Evolutionary conservation across 2,888 invertebrate species (phyloP), one percentile per base, ranked within the genome.

Genomic region (Aphodius granarius): DNA sequence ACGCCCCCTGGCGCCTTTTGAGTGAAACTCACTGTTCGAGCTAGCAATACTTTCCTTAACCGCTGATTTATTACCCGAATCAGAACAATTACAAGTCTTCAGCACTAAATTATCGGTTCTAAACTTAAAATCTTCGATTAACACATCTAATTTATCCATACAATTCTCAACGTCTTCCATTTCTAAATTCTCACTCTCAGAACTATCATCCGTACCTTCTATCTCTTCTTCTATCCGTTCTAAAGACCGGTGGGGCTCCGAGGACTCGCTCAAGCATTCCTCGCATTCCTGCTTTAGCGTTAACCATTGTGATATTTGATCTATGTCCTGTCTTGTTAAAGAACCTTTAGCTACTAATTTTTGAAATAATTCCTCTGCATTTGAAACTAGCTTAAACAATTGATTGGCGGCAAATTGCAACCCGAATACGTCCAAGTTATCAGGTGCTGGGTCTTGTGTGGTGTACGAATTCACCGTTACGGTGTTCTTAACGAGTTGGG

Each of bases 261-360:
- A 89, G 13, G 86, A 86, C 74, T 89, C 89, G 71, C 91, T 91
- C 70, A 94, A 89, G 84, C 95, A 95, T 83, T 95, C 95, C 85
- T 95, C 95, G 86, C 95, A 95, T 86, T 96, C 96, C 80, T 95
- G 95, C 83, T 95, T 95, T 78, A 95, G 88, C 82, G 94, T 94
- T 17, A 96, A 87, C 96, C 96, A 96, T 80, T 94, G 93, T 83
- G 94, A 91, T 68, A 93, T 92, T 86, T 94, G 94, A 82, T 93
- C 94, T 79, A 93, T 90, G 84, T 95, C 94, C 77, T 90, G 88
- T 73, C 93, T 92, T 13, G 92, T 90, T 74, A 95, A 85, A n/a
- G 91, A 89, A 82, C 93, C 93, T 64, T 91, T 93, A 16, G 91
- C 89, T 71, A 94, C 89, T 66, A 95, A 89, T 86, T 91, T 94